Conservation (phyloP, 1,140 invertebrate species). For the Neodiprion virginianus region DNA sequence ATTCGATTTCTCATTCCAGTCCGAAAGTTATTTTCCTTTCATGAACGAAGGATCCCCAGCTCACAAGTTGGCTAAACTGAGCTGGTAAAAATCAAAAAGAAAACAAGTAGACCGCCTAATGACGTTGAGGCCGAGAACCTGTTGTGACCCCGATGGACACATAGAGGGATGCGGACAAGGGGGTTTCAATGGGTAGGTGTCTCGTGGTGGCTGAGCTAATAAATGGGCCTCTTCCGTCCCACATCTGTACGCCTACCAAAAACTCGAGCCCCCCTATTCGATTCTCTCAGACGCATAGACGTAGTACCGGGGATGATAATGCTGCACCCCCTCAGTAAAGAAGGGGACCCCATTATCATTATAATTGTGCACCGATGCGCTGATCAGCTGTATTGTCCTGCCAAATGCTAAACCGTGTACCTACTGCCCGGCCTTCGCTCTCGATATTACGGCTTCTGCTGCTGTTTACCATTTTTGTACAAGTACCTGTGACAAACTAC, state of each 20-base stretch:
- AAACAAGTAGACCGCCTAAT: conserved; percentile 45
- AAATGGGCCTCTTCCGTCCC: conserved; percentile 47
- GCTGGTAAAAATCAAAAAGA: conserved; percentile 8
- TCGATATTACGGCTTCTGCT: neutral
- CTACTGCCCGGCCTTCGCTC: conserved; percentile 14
- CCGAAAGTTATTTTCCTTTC: neutral
- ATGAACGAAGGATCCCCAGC: too few relatives aligned
- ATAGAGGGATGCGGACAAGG: neutral
- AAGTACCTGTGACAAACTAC: too few relatives aligned
- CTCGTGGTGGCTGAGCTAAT: conserved; percentile 39
- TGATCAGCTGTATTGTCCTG: conserved; percentile 57
- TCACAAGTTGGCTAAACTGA: too few relatives aligned
- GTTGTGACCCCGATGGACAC: conserved; percentile 35
- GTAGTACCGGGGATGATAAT: conserved; percentile 13
- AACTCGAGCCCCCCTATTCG: conserved; percentile 40
- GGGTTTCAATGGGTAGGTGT: conserved; percentile 20
- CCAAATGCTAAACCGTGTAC: conserved; percentile 54
- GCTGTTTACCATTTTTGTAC: conserved; percentile 9
- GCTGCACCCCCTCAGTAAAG: conserved; percentile 26
- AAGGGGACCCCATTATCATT: conserved; percentile 55
- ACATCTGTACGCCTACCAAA: conserved; percentile 49
- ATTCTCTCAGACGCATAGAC: neutral
- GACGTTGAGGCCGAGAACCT: conserved; percentile 52
- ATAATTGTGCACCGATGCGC: conserved; percentile 56
- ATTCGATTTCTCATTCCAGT: neutral